Evolutionary conservation across 2,888 invertebrate species (phyloP), one percentile per base, ranked within the genome.

Genomic region (Megamerina dolium): DNA sequence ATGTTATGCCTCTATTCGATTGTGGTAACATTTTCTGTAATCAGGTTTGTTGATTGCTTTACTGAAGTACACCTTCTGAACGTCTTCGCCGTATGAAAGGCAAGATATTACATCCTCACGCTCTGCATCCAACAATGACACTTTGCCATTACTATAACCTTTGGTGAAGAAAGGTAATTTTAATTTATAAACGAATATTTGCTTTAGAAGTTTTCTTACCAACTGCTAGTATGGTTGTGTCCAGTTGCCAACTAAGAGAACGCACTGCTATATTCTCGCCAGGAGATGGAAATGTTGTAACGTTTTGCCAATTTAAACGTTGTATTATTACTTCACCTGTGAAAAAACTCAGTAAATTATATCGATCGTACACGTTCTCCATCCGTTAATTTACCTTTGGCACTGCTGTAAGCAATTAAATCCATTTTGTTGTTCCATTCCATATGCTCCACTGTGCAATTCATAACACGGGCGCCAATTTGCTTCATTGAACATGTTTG

Each of bases 361-460:
- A 17, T 26, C 6, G n/a, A 4, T 30, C 2, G 13, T 20, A 33
- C 14, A 34, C 34, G 20, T 20, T 48, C 17, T 16, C 21, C 9
- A 19, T 39, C 37, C n/a, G 5, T 30, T 23, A 37, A 37, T 53
- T 56, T 68, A 86, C 88, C 88, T 81, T 85, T 87, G 38, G 79
- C 76, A 67, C 90, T 93, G 33, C 90, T 87, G 45, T 93, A 74
- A 6, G 93, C 93, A 51, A 95, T 77, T 36, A 96, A 78, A 74
- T 96, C 95, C 81, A 94, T 87, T 63, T 88, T 85, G 50, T 91
- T 87, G 51, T 91, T 93, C 94, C 95, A 95, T 56, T 86, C 81
- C 86, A 95, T 87, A 36, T 83, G 73, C 56, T 85, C 84, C 10
- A 94, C 85, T 37, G 60, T 61, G 48, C 66, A 65, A 21, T 68